Base-by-base conservation (phyloP, 2,113 vertebrate genomes). In the Merops nubicus region DNA sequence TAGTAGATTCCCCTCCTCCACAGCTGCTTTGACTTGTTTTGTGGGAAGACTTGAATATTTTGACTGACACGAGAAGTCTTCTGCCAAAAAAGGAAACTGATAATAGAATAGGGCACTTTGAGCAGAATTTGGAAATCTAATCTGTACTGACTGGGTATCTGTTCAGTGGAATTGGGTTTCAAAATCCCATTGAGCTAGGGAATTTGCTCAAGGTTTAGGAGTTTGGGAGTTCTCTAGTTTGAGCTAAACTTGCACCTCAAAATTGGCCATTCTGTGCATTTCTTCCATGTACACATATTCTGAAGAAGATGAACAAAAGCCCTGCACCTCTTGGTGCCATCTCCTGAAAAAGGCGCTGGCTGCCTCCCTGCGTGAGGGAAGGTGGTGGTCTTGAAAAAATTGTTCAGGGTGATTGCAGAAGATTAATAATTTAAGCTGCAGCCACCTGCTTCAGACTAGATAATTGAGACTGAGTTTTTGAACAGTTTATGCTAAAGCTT, bases 11-110 rank as follows among this genome's bases (percentile, higher is more conserved):
- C 53, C 90, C 87, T 96, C 93, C 91, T 97, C 91, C 72, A 38
- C 84, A 79, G 76, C 59, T 95, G 93, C 86, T 93, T 91, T 92
- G 94, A 89, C 89, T 94, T 96, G 88, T 93, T 84, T 94, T 48
- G 64, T 91, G 81, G 85, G 88, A 90, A 75, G 65, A 70, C 50
- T 89, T 74, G 62, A 87, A 65, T 95, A 51, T 89, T 92, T 94
- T 11, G 5, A 36, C 62, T 89, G 88, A 77, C 62, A 77, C 26
- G 38, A 94, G 69, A 84, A 40, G 17, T 18, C 59, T 80, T 89
- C 91, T 96, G 85, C 80, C 65, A 19, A 65, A 89, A 77, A 88
- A 91, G 86, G 70, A 65, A 91, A 59, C 4, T 1, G 21, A 22
- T 76, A 50, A 53, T 91, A 47, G n/a, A 81, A 45, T 85, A 65